phyloP scores from a whole-genome alignment of 2,113 vertebrate species.

The Rhabdornis inornatus region DNA sequence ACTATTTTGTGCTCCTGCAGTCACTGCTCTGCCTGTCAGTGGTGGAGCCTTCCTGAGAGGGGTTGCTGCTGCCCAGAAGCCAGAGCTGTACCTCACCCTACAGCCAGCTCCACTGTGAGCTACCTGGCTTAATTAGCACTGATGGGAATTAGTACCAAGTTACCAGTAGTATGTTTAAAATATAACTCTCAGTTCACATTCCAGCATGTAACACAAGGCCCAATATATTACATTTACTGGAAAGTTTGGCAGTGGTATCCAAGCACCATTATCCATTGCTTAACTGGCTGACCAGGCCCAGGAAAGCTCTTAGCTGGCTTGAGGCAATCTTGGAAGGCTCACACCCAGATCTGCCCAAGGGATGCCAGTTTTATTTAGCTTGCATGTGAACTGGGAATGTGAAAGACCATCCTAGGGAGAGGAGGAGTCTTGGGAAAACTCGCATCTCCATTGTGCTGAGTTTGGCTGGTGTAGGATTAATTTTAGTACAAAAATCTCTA shows the following conservation, averaged over 20 bases:
- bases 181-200: fast-evolving
- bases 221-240: not conserved
- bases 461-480: not conserved
- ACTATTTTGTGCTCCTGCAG: not conserved
- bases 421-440: not conserved
- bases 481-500: not conserved
- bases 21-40: not conserved
- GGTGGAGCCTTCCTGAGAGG: not conserved
- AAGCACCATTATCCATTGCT: not conserved
- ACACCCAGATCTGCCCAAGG: not conserved
- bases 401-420: not conserved
- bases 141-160: not conserved
- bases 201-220: fast-evolving
- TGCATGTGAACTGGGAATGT: not conserved
- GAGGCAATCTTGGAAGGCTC: not conserved
- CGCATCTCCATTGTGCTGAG: not conserved
- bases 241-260: not conserved
- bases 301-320: not conserved
- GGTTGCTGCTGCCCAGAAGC: not conserved
- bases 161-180: not conserved
- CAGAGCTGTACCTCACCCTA: not conserved
- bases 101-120: not conserved
- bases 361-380: not conserved
- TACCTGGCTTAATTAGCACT: not conserved
- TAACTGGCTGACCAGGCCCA: not conserved